Conservation (phyloP, 2,888 invertebrate genomes). For the Amphipoea lucens region DNA sequence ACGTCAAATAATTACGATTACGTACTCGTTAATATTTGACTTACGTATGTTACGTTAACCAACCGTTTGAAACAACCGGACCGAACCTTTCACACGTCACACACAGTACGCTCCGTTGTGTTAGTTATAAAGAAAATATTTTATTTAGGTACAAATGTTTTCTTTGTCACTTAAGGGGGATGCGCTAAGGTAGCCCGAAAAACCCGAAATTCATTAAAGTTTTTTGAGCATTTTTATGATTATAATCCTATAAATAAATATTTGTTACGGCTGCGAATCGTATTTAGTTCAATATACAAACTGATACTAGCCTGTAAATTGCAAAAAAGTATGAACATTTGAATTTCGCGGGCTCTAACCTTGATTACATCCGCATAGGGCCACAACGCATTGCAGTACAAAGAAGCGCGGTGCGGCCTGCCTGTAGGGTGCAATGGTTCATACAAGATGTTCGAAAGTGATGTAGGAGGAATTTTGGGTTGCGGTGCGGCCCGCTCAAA, state of each 20-base stretch:
- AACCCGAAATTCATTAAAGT: not conserved
- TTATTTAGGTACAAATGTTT: not conserved
- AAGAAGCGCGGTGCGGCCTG: not conserved
- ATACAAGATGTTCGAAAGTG: not conserved
- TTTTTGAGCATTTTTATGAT: not conserved
- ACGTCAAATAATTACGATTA: no score
- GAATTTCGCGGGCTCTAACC: no score
- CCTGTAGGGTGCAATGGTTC: no score
- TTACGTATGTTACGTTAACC: no score
- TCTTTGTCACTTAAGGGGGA: not conserved
- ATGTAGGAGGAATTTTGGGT: not conserved
- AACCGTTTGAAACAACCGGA: no score
- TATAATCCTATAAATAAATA: not conserved
- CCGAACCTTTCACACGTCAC: not conserved
- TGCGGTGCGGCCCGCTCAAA: not conserved
- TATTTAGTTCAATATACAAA: no score
- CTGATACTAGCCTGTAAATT: no score
- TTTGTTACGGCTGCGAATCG: no score
- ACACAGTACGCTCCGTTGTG: not conserved
- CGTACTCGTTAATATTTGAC: no score
- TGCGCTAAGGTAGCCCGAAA: no score
- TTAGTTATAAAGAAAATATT: not conserved
- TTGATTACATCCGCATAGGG: not conserved
- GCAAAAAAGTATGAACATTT: no score
- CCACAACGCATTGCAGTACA: not conserved